Evolutionary conservation across 2,113 vertebrate genomes (phyloP).

Genomic region (Phylloscopus trochilus): DNA sequence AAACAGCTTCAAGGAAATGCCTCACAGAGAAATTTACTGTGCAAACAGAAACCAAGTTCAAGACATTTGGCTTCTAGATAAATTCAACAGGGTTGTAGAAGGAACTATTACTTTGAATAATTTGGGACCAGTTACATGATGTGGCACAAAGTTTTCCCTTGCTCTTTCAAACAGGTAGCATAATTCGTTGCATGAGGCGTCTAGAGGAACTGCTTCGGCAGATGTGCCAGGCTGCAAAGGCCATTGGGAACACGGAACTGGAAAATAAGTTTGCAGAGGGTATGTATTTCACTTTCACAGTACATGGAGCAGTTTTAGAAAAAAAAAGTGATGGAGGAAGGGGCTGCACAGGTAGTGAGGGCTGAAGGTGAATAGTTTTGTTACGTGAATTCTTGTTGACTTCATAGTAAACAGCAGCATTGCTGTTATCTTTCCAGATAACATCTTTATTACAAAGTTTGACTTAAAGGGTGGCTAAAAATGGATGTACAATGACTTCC

Average conservation of each 20-base stretch:
- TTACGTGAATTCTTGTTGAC: not conserved
- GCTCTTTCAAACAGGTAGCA: conserved; percentile 80
- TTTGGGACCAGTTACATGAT: not conserved
- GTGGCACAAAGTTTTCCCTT: not conserved
- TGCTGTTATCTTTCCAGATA: not conserved
- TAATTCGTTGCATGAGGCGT: conserved; percentile 96
- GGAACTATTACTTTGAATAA: not conserved
- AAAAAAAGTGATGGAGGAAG: not conserved
- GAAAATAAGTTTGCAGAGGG: conserved; percentile 98
- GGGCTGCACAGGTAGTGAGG: not conserved
- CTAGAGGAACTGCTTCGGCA: conserved; percentile 93
- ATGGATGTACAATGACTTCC: not conserved
- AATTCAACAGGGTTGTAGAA: not conserved
- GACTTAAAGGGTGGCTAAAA: not conserved
- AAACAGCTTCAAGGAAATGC: not conserved
- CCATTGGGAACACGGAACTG: conserved; percentile 96
- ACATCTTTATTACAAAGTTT: not conserved
- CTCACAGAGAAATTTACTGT: not conserved
- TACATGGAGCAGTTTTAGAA: not conserved
- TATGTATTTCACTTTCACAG: conserved; percentile 49
- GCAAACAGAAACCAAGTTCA: not conserved
- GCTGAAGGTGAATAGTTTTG: not conserved
- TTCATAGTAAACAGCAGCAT: not conserved
- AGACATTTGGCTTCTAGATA: not conserved
- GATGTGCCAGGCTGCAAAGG: conserved; percentile 98